Evolutionary conservation across 2,888 invertebrate species (phyloP).

Genomic region (Diplazon laetatorius): DNA sequence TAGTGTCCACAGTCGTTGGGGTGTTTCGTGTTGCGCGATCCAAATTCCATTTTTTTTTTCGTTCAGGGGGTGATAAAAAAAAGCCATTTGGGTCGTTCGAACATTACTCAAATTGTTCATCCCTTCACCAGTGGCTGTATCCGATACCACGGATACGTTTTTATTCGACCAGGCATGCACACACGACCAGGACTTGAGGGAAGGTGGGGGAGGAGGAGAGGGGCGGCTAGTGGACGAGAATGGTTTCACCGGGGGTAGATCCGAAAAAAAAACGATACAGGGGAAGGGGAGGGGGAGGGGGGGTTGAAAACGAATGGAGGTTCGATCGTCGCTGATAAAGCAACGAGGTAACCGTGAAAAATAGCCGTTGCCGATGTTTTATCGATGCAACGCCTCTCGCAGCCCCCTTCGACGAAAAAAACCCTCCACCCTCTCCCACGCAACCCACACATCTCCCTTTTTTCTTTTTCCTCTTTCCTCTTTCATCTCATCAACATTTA

Average conservation of each 20-base stretch:
- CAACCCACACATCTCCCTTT: constrained; percentile 67
- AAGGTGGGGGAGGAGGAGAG: neutral
- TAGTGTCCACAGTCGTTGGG: no score
- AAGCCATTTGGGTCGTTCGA: neutral
- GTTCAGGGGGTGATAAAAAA: neutral
- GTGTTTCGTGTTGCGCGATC: no score
- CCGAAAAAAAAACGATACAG: constrained; percentile 12
- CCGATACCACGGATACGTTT: constrained; percentile 5
- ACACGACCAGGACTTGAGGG: neutral
- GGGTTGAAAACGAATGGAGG: constrained; percentile 13
- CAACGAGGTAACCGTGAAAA: constrained; percentile 67
- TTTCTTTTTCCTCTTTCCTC: constrained; percentile 58
- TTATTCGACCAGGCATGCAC: constrained; percentile 2
- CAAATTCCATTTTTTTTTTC: no score
- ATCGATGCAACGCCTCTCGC: constrained; percentile 64
- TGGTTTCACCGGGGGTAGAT: constrained; percentile 11
- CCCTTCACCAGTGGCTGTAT: neutral
- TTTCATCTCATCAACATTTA: no score
- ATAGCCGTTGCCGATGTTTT: constrained; percentile 64
- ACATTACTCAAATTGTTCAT: constrained; percentile 4
- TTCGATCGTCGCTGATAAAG: constrained; percentile 34
- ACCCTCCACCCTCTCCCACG: no score
- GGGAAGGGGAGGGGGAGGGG: no score
- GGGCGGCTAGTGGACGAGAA: no score
- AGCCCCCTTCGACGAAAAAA: constrained; percentile 38